Evolutionary conservation across 2,113 vertebrate species (phyloP).

Genomic region (Calyptomena viridis): DNA sequence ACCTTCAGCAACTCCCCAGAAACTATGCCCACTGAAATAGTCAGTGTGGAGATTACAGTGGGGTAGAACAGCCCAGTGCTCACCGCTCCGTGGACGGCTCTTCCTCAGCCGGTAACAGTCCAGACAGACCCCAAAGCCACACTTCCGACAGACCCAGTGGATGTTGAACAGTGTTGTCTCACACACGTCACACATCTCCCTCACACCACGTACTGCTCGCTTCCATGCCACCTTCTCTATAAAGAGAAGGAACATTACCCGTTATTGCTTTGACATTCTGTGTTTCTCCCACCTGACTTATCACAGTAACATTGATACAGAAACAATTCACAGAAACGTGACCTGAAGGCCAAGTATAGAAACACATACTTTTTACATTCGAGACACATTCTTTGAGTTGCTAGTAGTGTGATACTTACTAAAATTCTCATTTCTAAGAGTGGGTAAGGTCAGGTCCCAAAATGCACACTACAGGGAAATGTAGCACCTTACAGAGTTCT

Average conservation of each 20-base stretch:
- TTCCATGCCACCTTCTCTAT: constrained; percentile 99
- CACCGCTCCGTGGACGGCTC: constrained; percentile 89
- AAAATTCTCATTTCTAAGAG: not conserved
- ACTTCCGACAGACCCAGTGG: constrained; percentile 98
- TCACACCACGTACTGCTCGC: constrained; percentile 91
- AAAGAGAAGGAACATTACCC: not conserved
- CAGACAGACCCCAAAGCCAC: constrained; percentile 96
- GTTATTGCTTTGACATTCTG: not conserved
- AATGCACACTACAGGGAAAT: not conserved
- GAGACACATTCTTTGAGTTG: not conserved
- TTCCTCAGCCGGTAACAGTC: constrained; percentile 96
- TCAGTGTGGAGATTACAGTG: not conserved
- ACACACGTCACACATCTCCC: constrained; percentile 98
- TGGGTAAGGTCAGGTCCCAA: not conserved
- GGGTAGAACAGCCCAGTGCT: constrained; percentile 14
- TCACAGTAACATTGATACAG: not conserved
- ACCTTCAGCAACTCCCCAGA: not conserved
- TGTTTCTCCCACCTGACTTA: not conserved
- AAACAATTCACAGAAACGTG: not conserved
- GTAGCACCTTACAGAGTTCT: not conserved
- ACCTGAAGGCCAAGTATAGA: not conserved
- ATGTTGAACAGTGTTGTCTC: constrained; percentile 99
- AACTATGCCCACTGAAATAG: not conserved
- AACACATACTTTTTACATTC: not conserved
- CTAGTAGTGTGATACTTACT: not conserved